Percentiles rank a stretch among this genome's conserved stretches.
Conservation (phyloP, 2,113 vertebrate genomes). For the Neopipo cinnamomea region DNA sequence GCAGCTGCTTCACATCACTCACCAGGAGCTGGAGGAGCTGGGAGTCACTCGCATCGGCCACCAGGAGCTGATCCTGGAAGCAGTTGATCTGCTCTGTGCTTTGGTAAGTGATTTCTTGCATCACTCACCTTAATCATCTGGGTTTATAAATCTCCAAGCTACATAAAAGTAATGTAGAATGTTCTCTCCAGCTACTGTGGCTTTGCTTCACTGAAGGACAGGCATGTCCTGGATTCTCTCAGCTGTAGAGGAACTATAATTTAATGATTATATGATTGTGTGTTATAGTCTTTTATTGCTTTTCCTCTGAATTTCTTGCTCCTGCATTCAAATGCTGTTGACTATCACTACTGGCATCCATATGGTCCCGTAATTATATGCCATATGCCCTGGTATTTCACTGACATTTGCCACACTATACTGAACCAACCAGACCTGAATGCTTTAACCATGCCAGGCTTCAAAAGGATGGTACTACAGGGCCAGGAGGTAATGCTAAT, state of each 20-base stretch:
- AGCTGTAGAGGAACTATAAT: background rate
- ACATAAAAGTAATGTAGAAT: fast-evolving
- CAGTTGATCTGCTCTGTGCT: slow-evolving; percentile 86
- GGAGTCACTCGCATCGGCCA: slow-evolving; percentile 87
- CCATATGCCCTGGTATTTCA: slow-evolving; percentile 34
- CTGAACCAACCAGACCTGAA: background rate
- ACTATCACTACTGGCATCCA: slow-evolving; percentile 25
- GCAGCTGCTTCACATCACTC: slow-evolving; percentile 88
- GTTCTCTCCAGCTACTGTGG: fast-evolving
- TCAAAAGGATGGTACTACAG: background rate
- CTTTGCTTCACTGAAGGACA: background rate
- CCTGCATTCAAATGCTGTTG: background rate
- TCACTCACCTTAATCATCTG: background rate
- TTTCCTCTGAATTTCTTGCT: background rate
- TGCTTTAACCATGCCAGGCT: background rate
- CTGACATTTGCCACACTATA: slow-evolving; percentile 23
- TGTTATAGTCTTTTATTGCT: background rate
- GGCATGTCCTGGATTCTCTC: background rate
- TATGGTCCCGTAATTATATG: slow-evolving; percentile 33
- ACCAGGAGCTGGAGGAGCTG: slow-evolving; percentile 88
- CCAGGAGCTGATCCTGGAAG: slow-evolving; percentile 90
- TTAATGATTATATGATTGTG: background rate
- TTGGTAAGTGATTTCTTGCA: slow-evolving; percentile 74
- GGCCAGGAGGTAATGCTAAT: slow-evolving; percentile 39
- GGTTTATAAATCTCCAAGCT: background rate